phyloP scores from a whole-genome alignment of 1,140 invertebrate species.

The Drosophila saltans region DNA sequence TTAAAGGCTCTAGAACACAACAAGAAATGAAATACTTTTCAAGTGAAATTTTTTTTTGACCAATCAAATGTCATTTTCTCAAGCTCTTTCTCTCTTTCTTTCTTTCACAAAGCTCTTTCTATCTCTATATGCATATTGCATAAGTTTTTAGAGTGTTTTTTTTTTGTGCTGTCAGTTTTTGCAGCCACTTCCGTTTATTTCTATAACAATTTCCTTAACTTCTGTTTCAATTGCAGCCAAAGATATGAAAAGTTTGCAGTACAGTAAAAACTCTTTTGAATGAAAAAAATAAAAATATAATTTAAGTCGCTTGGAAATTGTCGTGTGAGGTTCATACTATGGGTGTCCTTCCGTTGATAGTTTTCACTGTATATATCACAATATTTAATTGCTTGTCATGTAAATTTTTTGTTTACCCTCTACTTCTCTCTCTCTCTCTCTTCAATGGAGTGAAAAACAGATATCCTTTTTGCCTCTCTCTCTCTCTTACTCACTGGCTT shows the following conservation, averaged over 20 bases:
- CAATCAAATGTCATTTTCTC: neutral
- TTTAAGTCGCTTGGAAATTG: too few species aligned
- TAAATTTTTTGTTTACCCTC: neutral
- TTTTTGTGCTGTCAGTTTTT: neutral
- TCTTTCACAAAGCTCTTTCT: neutral
- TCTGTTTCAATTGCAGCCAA: neutral
- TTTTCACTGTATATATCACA: conserved; percentile 1
- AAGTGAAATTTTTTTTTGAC: conserved; percentile 28
- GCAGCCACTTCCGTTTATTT: neutral
- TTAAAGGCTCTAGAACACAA: conserved; percentile 44
- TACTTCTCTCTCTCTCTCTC: neutral
- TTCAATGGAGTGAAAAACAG: neutral
- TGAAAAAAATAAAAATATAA: too few species aligned
- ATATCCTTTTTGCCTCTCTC: conserved; percentile 10
- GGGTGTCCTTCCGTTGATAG: too few species aligned
- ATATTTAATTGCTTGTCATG: conserved; percentile 5
- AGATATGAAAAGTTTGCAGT: neutral
- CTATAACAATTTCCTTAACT: neutral
- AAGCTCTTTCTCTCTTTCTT: neutral
- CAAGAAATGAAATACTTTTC: conserved; percentile 28
- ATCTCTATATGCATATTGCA: neutral
- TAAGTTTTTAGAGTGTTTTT: conserved; percentile 1
- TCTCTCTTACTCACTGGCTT: neutral
- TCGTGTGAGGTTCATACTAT: too few species aligned
- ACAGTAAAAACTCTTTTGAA: too few species aligned